These are phyloP conservation scores for Eulemur rubriventer DNA, from an alignment of 2,797 vertebrate species.

Conservation along the genomic window DNA sequence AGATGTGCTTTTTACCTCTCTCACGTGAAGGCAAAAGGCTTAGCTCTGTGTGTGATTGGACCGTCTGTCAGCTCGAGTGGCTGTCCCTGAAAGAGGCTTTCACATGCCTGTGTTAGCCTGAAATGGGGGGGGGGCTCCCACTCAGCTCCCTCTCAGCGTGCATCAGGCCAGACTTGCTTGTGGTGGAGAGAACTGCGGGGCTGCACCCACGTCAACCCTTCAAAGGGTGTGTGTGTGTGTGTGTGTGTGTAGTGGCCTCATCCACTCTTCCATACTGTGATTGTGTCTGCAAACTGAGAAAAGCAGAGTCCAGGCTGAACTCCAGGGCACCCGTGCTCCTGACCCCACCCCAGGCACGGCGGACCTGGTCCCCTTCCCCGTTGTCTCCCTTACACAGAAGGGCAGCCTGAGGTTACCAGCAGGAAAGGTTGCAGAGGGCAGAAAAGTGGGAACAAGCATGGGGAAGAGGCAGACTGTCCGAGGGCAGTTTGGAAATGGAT, in stretches of 20 bases:
- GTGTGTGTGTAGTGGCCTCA: background rate
- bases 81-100: fast-evolving
- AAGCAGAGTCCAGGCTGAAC: background rate
- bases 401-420: background rate
- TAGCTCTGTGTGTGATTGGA: fast-evolving
- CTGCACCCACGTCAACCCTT: background rate
- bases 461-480: background rate
- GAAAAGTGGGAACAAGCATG: background rate
- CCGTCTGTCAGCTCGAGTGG: background rate
- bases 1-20: background rate
- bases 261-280: background rate
- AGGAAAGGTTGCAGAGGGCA: background rate
- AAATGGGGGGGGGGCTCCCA: background rate
- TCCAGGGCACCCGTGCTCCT: background rate
- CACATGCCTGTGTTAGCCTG: background rate
- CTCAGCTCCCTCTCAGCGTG: background rate
- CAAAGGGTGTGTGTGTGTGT: background rate
- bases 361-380: background rate
- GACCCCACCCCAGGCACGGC: too few species aligned
- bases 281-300: background rate
- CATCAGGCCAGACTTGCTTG: background rate
- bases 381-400: background rate
- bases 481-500: background rate
- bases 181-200: background rate
- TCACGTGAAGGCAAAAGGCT: background rate